Base-by-base conservation (phyloP, 2,888 invertebrate genomes). In the Dryomyza anilis region DNA sequence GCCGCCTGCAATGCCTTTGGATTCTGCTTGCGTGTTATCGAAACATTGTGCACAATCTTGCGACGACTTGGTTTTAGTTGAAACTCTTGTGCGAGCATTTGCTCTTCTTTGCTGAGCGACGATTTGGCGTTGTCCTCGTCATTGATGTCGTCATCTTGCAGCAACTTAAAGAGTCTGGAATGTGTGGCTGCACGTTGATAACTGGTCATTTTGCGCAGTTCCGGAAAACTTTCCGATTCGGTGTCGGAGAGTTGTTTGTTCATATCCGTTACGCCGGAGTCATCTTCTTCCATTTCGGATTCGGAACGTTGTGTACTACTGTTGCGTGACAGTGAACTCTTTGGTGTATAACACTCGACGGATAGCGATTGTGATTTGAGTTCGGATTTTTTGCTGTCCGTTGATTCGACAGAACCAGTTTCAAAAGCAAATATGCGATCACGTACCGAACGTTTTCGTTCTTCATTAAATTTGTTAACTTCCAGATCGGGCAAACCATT, bases 141-240 rank as follows among this genome's bases (percentile, higher is more conserved):
- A 1, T 52, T 60, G 29, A 8, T 23, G 1, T 67, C 70, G 12
- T 70, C 71, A 55, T 88, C 88, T 77, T 88, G 89, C 23, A 91
- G 79, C 14, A 91, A 80, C 73, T 88, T 87, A 73, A 89, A 90
- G 21, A 91, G 82, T 69, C 91, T 85, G 48, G 90, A 91, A 81
- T 91, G 91, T 43, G 91, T 91, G 39, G 89, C 87, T 3, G 90
- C 90, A 59, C 91, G 84, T 77, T 90, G 88, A 76, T 89, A 91
- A 65, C 86, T 85, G 12, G 85, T 86, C 76, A 86, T 84, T 72
- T 87, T 88, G 39, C 84, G 85, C 23, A 86, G 75, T 69, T 88
- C 87, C 2, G 86, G 85, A 71, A 87, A 87, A 68, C 85, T 85
- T 66, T 90, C 90, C 0, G 87, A 85, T 73, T 89, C 89, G 0